These are phyloP conservation scores for Varecia variegata DNA, from an alignment of 2,797 vertebrate species.

Conservation along the genomic window DNA sequence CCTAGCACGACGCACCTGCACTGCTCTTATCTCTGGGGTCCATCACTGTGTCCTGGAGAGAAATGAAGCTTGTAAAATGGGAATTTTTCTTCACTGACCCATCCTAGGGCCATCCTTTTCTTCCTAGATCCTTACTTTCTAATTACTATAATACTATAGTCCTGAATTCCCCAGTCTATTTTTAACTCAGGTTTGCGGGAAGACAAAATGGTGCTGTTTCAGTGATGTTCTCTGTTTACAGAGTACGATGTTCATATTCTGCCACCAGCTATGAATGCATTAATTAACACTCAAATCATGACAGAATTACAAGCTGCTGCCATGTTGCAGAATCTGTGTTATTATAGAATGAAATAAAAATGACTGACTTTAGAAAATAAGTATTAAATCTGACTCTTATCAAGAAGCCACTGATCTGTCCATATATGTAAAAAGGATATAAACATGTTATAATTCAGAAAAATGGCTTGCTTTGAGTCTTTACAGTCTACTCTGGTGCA, in stretches of 20 bases:
- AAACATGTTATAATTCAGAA: neutral
- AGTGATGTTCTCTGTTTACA: neutral
- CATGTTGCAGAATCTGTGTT: neutral
- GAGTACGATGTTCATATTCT: neutral
- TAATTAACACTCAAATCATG: constrained; percentile 50
- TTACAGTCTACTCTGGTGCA: neutral
- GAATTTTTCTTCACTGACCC: neutral
- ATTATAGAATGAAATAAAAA: constrained; percentile 30
- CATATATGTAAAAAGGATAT: neutral
- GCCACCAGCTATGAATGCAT: neutral
- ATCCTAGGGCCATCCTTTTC: neutral
- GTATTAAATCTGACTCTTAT: neutral
- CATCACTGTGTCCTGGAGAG: neutral
- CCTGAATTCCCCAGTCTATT: neutral
- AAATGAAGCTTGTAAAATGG: neutral
- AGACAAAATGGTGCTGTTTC: constrained; percentile 17
- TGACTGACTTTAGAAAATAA: constrained; percentile 11
- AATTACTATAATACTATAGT: neutral
- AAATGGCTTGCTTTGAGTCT: neutral
- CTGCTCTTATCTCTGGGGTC: neutral
- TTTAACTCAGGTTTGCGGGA: constrained; percentile 3
- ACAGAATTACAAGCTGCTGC: constrained; percentile 9
- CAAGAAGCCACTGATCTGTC: neutral
- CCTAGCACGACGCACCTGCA: neutral
- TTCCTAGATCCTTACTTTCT: neutral